Percentiles rank a stretch among this genome's conserved stretches.
Conservation (phyloP, 2,888 invertebrate species). For the Mesorhabditis spiculigera region DNA sequence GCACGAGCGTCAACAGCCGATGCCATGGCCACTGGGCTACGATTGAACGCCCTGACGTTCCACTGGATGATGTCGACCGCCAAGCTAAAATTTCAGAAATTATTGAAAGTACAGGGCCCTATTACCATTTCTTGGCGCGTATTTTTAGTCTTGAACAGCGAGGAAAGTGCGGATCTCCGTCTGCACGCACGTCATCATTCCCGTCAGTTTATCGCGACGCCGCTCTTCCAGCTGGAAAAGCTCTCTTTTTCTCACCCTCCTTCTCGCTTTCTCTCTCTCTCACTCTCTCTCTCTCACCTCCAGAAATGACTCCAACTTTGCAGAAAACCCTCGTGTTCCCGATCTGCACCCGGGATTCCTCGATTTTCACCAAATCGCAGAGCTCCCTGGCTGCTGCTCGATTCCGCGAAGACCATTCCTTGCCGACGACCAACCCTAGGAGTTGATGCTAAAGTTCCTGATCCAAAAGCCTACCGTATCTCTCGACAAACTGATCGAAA, state of each 20-base stretch:
- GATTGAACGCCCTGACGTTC: slow-evolving; percentile 39
- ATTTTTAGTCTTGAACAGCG: slow-evolving; percentile 23
- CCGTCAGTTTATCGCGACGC: slow-evolving; percentile 23
- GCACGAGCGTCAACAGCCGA: slow-evolving; percentile 33
- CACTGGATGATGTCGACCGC: slow-evolving; percentile 41
- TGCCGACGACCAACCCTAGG: background rate
- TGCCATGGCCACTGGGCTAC: slow-evolving; percentile 50
- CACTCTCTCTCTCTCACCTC: slow-evolving; percentile 25
- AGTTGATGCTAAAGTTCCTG: background rate
- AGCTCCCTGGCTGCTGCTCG: slow-evolving; percentile 4
- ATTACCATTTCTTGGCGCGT: slow-evolving; percentile 26
- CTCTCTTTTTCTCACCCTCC: background rate
- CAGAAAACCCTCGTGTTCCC: slow-evolving; percentile 51
- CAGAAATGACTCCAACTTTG: slow-evolving; percentile 52
- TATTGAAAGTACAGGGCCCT: background rate
- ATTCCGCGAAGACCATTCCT: background rate
- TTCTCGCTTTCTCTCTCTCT: background rate
- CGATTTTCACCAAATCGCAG: slow-evolving; percentile 22
- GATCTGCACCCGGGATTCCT: slow-evolving; percentile 38
- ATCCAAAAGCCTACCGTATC: slow-evolving; percentile 67
- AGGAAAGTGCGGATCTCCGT: slow-evolving; percentile 41
- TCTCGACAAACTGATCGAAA: slow-evolving; percentile 98
- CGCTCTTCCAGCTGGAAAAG: slow-evolving; percentile 24
- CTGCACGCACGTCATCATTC: slow-evolving; percentile 40
- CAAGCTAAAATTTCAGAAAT: slow-evolving; percentile 20